These are phyloP conservation scores for Elymnias hypermnestra DNA, from an alignment of 1,140 invertebrate species.

Conservation along the genomic window DNA sequence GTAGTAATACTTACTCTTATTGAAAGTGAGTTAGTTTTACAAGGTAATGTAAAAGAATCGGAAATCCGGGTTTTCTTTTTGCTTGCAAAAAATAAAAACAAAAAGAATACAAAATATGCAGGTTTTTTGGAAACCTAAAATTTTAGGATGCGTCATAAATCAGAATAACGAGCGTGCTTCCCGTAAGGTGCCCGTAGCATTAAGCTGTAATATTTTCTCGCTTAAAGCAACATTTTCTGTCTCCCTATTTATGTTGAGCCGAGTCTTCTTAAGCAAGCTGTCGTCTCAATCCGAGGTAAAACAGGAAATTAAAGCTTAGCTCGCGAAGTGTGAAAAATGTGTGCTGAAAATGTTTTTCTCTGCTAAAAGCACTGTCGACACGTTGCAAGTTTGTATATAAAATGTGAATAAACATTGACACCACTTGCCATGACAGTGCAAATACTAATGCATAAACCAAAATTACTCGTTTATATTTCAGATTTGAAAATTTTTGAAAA, in stretches of 20 bases:
- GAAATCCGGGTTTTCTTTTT: too few species aligned
- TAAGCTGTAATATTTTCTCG: constrained; percentile 73
- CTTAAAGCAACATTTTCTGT: constrained; percentile 67
- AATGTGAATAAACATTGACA: background rate
- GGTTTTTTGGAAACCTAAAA: constrained; percentile 43
- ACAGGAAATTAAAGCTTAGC: constrained; percentile 43
- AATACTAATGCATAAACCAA: too few species aligned
- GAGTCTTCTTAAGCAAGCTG: constrained; percentile 45
- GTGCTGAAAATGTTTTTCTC: constrained; percentile 11
- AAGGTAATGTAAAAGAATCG: too few species aligned
- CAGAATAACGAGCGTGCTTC: constrained; percentile 62
- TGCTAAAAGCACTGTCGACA: background rate
- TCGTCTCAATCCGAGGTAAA: constrained; percentile 40
- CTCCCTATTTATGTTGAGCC: constrained; percentile 52
- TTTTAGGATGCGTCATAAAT: constrained; percentile 63
- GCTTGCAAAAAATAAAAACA: too few species aligned
- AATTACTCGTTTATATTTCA: too few species aligned
- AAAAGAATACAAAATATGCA: constrained; percentile 15
- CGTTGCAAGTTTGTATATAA: background rate
- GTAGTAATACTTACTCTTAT: too few species aligned
- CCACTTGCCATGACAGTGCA: too few species aligned
- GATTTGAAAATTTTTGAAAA: too few species aligned
- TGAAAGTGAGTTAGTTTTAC: too few species aligned
- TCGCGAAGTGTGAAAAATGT: constrained; percentile 14
- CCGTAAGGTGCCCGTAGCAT: constrained; percentile 61